Conservation (phyloP, 2,113 vertebrate genomes). For the Mormoops blainvillei region DNA sequence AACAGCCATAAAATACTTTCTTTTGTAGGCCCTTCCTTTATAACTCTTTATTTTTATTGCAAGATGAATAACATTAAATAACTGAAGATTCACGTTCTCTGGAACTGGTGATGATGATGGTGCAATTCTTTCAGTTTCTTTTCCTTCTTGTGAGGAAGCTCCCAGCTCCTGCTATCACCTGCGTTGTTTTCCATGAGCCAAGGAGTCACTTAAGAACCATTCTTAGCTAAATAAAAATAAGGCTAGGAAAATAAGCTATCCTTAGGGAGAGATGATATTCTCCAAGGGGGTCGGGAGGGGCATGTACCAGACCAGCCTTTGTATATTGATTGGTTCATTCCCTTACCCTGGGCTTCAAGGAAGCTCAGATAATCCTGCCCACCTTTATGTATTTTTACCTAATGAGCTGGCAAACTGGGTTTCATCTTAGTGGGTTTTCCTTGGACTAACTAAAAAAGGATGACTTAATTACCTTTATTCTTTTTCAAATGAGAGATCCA, state of each 20-base stretch:
- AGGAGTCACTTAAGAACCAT: neutral
- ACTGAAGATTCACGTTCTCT: neutral
- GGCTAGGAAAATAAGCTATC: neutral
- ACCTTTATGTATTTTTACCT: conserved; percentile 47
- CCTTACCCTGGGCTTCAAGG: neutral
- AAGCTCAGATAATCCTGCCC: neutral
- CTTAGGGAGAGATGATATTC: neutral
- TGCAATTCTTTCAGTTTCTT: neutral
- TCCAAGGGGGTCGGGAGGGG: neutral
- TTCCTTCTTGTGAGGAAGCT: neutral
- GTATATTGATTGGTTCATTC: neutral
- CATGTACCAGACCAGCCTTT: neutral
- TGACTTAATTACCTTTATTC: conserved; percentile 64
- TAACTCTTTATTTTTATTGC: neutral
- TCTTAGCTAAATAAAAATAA: neutral
- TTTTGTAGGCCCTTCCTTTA: neutral
- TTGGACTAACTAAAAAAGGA: conserved; percentile 42
- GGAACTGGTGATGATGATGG: neutral
- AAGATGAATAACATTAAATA: neutral
- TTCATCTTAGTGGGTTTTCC: conserved; percentile 63
- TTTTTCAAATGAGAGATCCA: conserved; percentile 50
- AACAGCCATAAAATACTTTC: neutral
- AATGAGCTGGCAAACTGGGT: conserved; percentile 62
- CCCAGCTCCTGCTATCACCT: neutral
- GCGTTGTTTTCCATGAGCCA: neutral